Percentiles rank a stretch among this genome's conserved stretches.
Conservation (phyloP, 2,113 vertebrate species). For the Butorides virescens region DNA sequence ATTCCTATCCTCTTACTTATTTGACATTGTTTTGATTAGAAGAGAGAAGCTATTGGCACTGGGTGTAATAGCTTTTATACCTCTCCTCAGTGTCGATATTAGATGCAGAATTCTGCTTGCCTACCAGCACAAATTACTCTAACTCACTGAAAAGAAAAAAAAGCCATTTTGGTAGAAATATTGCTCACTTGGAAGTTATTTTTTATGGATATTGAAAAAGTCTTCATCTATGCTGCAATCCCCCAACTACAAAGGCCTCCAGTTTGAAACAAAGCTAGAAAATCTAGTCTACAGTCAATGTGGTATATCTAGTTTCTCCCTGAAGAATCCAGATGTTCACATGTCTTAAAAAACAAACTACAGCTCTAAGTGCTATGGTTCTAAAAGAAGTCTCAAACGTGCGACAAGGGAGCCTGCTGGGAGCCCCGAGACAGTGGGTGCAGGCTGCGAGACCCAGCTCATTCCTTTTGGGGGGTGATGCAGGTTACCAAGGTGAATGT, state of each 20-base stretch:
- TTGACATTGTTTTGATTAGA: slow-evolving; percentile 48
- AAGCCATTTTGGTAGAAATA: slow-evolving; percentile 16
- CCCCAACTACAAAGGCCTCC: neutral
- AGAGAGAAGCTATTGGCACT: slow-evolving; percentile 20
- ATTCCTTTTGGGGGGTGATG: neutral
- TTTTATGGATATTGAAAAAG: slow-evolving; percentile 29
- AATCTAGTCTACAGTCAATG: neutral
- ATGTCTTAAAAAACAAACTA: neutral
- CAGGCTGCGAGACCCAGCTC: neutral
- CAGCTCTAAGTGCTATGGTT: neutral
- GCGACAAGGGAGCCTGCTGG: neutral
- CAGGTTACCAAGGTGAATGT: neutral
- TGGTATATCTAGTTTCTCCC: neutral
- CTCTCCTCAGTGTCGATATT: slow-evolving; percentile 6
- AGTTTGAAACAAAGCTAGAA: neutral
- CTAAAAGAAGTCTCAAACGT: neutral
- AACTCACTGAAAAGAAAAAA: neutral
- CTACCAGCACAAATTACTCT: neutral
- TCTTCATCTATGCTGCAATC: neutral
- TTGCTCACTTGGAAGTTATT: neutral
- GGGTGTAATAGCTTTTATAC: slow-evolving; percentile 25
- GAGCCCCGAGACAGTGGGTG: neutral
- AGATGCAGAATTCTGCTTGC: slow-evolving; percentile 14
- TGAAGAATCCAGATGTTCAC: neutral
- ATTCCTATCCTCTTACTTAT: slow-evolving; percentile 2